Evolutionary conservation across 2,797 vertebrate species (phyloP), one percentile per base, ranked within the genome.

Genomic region (Anabacerthia variegaticeps): DNA sequence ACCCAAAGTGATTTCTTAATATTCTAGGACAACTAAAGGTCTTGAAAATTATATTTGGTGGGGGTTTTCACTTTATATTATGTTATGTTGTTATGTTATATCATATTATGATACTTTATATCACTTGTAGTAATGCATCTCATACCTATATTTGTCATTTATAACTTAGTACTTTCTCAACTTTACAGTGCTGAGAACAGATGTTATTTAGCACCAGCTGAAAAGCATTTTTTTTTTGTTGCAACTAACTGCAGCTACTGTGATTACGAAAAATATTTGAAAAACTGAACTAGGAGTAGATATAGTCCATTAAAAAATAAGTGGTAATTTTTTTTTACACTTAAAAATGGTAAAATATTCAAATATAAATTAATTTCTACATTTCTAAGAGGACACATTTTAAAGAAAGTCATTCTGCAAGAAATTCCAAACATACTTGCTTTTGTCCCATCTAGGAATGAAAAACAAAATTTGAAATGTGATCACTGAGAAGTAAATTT

Each of bases 11-110:
- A 49, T 74, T 91, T 61, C 37, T 65, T 48, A 37, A 34, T 66
- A 44, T 2, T 63, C 9, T 56, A 69, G 14, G 20, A 51, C 7
- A 65, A 12, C 19, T 37, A 34, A 48, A 54, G 6, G 5, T 41
- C 82, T 74, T 52, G 14, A 69, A 62, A 46, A 62, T 26, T 49
- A 9, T 51, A 55, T 59, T 72, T 67, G 23, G 14, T n/a, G 28
- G 0, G 1, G 1, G 4, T 3, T 10, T 63, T 49, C 3, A 48
- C 56, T 69, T 55, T 20, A 18, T 46, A 9, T 30, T 75, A 26
- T 30, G 51, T 30, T 18, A 18, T 52, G 27, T 51, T 28, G 15
- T 18, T 28, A 51, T 88, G 37, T 49, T 49, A 49, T 27, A 9
- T 36, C 30, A 28, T 41, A 12, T 34, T 34, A 16, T 58, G 14